These are phyloP conservation scores for Amiota communis DNA, from an alignment of 2,888 invertebrate species.

Conservation along the genomic window DNA sequence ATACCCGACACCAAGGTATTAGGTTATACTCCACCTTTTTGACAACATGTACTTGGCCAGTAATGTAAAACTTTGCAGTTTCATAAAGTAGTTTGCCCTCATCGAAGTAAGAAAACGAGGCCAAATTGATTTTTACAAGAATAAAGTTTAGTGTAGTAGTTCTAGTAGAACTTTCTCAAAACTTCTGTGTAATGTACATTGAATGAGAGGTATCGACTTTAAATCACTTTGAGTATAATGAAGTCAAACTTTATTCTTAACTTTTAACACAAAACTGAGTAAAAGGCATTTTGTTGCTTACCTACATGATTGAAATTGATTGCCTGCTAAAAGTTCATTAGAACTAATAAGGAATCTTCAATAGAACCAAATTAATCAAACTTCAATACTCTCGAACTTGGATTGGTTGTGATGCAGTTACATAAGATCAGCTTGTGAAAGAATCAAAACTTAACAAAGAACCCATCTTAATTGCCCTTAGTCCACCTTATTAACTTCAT, in stretches of 20 bases:
- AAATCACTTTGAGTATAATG: constrained; percentile 52
- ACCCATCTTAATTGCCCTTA: constrained; percentile 51
- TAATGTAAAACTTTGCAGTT: constrained; percentile 59
- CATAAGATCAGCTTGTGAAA: background rate
- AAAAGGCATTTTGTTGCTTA: constrained; percentile 33
- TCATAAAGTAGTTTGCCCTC: constrained; percentile 36
- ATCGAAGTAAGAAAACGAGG: constrained; percentile 39
- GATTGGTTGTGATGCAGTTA: background rate
- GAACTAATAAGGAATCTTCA: background rate
- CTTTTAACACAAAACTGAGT: background rate
- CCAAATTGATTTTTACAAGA: constrained; percentile 58
- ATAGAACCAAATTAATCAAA: constrained; percentile 21
- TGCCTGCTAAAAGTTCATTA: constrained; percentile 38
- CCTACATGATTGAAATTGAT: constrained; percentile 58
- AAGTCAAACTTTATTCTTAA: constrained; percentile 3
- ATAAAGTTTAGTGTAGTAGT: constrained; percentile 24
- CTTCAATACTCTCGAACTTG: too few relatives aligned
- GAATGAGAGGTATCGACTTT: constrained; percentile 42
- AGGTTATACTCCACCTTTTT: background rate
- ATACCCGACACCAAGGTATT: background rate
- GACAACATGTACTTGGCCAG: constrained; percentile 33
- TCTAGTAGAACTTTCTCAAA: too few relatives aligned
- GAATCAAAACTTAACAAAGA: constrained; percentile 39
- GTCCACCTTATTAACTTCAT: constrained; percentile 53
- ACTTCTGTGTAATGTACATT: too few relatives aligned